Percentiles rank a stretch among this genome's conserved stretches.
Evolutionary conservation across 2,113 vertebrate genomes (phyloP).

Genomic region (Oreotrochilus melanogaster): DNA sequence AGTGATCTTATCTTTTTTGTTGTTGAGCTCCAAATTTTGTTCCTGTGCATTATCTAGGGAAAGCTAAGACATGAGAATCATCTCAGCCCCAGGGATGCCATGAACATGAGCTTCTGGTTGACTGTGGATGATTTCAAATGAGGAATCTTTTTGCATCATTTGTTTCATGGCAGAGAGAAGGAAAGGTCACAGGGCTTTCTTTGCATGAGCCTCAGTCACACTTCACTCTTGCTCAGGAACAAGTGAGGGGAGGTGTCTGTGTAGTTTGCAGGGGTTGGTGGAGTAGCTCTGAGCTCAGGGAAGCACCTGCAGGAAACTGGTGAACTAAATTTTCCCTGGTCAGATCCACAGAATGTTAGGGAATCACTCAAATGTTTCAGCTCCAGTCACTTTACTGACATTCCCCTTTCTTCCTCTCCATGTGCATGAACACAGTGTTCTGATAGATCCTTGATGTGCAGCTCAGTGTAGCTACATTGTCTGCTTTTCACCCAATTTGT

Average conservation of each 20-base stretch:
- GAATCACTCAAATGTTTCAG: not conserved
- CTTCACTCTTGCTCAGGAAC: not conserved
- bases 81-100: not conserved
- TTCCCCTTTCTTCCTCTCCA: not conserved
- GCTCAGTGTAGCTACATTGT: not conserved
- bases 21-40: not conserved
- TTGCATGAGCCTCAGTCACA: not conserved
- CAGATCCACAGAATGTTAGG: not conserved
- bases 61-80: not conserved
- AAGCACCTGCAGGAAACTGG: not conserved
- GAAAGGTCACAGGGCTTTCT: not conserved
- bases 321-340: not conserved
- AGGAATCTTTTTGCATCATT: not conserved
- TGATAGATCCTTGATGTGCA: not conserved
- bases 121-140: not conserved
- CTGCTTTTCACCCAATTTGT: not conserved
- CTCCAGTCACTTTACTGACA: not conserved
- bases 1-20: not conserved
- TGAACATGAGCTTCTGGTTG: not conserved
- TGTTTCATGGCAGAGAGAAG: not conserved
- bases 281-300: not conserved
- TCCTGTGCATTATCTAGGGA: not conserved
- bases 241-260: not conserved
- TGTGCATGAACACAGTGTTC: rapidly evolving
- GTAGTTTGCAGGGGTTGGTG: not conserved